Base-by-base conservation (phyloP, 2,113 vertebrate species). In the Megaleporinus macrocephalus region DNA sequence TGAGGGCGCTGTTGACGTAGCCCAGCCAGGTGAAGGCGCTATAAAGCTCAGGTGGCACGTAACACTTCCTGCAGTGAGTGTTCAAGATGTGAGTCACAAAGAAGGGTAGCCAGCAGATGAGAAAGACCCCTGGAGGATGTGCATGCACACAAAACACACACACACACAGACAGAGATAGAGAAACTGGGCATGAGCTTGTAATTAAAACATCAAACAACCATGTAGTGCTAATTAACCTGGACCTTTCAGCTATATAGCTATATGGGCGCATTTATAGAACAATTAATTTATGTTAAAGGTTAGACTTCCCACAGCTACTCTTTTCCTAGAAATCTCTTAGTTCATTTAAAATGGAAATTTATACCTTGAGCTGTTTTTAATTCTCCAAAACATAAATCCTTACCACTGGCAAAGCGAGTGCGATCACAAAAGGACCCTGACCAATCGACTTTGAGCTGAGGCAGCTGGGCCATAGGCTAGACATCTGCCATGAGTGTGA, bases 81-180 rank as follows among this genome's bases (percentile, higher is more conserved):
- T 98, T 97, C 90, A 98, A 94, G 88, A 98, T 94, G 85, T 97
- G 97, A 79, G 95, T 96, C 93, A 98, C 92, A 92, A 98, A 98
- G 92, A 98, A 98, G 22, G 96, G 96, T 87, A 98, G 91, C 96
- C 97, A 98, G 93, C 97, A 98, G 91, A 97, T 93, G 90, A 98
- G 94, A 91, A 98, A 98, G 63, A 97, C 91, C 30, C 96, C 97
- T 98, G 89, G 29, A 82, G 85, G 61, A 83, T 13, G 20, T 33
- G 47, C 29, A 65, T 26, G 77, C n/a, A 81, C 44, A 85, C 51
- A 73, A 77, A 63, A 80, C 9, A 11, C 11, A 27, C n/a, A 69
- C 57, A 72, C 71, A 63, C 12, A 87, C 80, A 76, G n/a, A 74
- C 41, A 80, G 11, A 51, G 24, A 26, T 47, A 76, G 27, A 49